These are phyloP conservation scores for Perdita meconis DNA, from an alignment of 2,888 invertebrate species.

Conservation along the genomic window DNA sequence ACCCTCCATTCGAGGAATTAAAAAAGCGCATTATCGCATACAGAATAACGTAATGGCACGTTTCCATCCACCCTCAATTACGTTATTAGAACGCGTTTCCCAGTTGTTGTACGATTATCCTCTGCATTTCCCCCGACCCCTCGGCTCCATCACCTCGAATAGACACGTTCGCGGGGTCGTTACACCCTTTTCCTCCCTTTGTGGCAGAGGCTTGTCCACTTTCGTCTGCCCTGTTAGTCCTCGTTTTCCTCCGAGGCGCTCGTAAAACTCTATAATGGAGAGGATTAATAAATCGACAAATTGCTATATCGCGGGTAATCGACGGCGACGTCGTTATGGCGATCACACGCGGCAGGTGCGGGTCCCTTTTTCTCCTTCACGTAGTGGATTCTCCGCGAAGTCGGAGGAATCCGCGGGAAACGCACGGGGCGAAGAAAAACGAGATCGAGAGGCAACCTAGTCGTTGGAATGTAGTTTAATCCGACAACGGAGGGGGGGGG, in stretches of 20 bases:
- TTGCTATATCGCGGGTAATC: conserved; percentile 48
- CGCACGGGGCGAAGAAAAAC: conserved; percentile 17
- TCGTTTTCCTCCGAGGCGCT: conserved; percentile 29
- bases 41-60: conserved; percentile 7
- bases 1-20: not conserved
- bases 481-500: no score
- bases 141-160: conserved; percentile 21
- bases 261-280: conserved; percentile 40
- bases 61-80: conserved; percentile 42
- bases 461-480: conserved; percentile 26
- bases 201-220: not conserved
- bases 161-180: conserved; percentile 12
- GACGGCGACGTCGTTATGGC: conserved; percentile 13
- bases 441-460: conserved; percentile 13
- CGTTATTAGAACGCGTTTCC: conserved; percentile 43
- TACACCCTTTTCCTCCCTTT: conserved; percentile 13
- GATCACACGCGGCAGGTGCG: conserved; percentile 37
- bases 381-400: not conserved
- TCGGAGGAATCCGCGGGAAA: conserved; percentile 22
- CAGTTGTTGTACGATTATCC: conserved; percentile 23
- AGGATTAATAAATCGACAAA: conserved; percentile 53
- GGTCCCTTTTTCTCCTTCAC: not conserved
- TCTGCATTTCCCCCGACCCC: conserved; percentile 2
- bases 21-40: not conserved
- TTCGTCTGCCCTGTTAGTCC: conserved; percentile 13